Conservation (phyloP, 2,888 invertebrate genomes). For the Trachelus tabidus region DNA sequence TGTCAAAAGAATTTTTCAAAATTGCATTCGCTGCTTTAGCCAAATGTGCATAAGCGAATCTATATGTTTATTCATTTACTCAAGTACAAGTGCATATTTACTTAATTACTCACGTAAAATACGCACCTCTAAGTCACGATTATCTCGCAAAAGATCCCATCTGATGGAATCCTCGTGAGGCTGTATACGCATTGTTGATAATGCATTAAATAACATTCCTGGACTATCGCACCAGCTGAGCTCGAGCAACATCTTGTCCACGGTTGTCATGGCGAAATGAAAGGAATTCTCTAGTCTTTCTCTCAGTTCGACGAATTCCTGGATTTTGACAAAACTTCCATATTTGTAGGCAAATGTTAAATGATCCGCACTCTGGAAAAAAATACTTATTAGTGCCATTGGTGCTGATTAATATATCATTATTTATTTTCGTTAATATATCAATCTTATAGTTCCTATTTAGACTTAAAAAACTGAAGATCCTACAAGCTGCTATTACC, state of each 20-base stretch:
- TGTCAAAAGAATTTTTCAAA: slow-evolving; percentile 15
- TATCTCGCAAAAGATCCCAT: slow-evolving; percentile 57
- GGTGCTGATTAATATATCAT: not conserved
- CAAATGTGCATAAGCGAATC: not conserved
- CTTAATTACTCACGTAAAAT: slow-evolving; percentile 3
- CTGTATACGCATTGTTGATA: slow-evolving; percentile 56
- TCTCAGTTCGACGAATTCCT: slow-evolving; percentile 88
- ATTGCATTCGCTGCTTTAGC: not conserved
- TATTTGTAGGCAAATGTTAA: slow-evolving; percentile 93
- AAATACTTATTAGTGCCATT: not conserved
- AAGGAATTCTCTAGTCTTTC: slow-evolving; percentile 84
- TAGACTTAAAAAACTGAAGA: too few relatives aligned
- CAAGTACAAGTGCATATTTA: not conserved
- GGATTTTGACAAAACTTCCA: slow-evolving; percentile 92
- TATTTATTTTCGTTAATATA: not conserved
- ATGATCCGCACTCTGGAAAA: slow-evolving; percentile 84
- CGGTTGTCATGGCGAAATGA: slow-evolving; percentile 76
- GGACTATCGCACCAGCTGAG: slow-evolving; percentile 65
- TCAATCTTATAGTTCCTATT: too few relatives aligned
- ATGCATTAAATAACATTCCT: slow-evolving; percentile 42
- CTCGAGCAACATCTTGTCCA: slow-evolving; percentile 78
- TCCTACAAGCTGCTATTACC: too few relatives aligned
- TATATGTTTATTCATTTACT: not conserved
- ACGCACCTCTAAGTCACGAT: slow-evolving; percentile 59
- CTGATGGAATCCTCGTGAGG: slow-evolving; percentile 54